Base-by-base conservation (phyloP, 2,113 vertebrate genomes). In the Nannobrachium achirus region DNA sequence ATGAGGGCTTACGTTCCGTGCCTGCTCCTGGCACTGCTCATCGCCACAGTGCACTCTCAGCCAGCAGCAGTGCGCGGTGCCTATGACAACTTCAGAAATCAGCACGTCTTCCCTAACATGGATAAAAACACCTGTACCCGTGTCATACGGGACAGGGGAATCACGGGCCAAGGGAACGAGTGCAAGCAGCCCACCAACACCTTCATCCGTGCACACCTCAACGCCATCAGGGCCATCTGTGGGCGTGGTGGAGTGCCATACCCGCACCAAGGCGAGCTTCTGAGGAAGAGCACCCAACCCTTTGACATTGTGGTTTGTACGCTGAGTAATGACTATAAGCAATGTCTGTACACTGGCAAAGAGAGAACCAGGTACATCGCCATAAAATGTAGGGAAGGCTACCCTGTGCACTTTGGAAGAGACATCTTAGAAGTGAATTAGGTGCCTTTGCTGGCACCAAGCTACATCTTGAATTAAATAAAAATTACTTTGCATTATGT, bases 151-250 rank as follows among this genome's bases (percentile, higher is more conserved):
- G 8, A 0, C 0, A 68, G 11, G 55, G 0, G 0, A 0, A 80
- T 78, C 1, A 0, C 14, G 55, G 20, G 65, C 0, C 0, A 18
- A 19, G 13, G 48, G 38, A 74, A 66, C 5, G 3, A 8, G 8
- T 86, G 84, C 11, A 83, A 79, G n/a, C 19, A 71, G 0, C 69
- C 39, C 9, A 81, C 39, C 9, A 81, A 83, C 0, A 81, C 73
- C 46, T 86, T 86, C 6, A 83, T 86, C 16, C 19, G 0, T 3
- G 63, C 81, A 7, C 55, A 2, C 18, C 1, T 18, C 6, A 42
- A 39, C 1, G 1, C 0, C 0, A 20, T 85, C n/a, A 76, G 0
- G 0, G 0, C 8, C 4, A 53, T 83, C 18, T 86, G 84, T 51
- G 0, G 0, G 0, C 0, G 0, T 0, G 83, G 56, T 56, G 75